Conservation (phyloP, 2,113 vertebrate genomes). For the Festucalex cinctus region DNA sequence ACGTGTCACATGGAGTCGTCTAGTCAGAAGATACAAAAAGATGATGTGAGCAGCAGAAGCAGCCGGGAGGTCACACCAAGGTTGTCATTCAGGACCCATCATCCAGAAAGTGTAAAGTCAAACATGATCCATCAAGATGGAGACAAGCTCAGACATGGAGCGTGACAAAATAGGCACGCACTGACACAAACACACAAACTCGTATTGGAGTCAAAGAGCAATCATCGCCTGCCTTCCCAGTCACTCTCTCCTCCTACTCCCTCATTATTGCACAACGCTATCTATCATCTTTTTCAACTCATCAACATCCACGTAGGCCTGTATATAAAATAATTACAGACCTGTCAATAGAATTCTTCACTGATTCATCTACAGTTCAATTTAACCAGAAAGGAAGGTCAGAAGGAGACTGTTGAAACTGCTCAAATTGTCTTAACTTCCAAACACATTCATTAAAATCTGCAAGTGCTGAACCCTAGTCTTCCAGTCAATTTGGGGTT, state of each 20-base stretch:
- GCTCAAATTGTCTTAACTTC: background rate
- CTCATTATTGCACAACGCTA: conserved; percentile 23
- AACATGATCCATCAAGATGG: conserved; percentile 33
- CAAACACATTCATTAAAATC: background rate
- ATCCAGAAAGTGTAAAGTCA: conserved; percentile 31
- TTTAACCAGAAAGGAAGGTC: background rate
- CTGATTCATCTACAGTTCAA: background rate
- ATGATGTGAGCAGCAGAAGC: conserved; percentile 30
- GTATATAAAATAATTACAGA: background rate
- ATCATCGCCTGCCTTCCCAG: conserved; percentile 2
- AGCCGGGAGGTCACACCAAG: conserved; percentile 28
- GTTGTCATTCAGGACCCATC: conserved; percentile 27
- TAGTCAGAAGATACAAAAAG: conserved; percentile 28
- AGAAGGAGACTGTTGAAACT: background rate
- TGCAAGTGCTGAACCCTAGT: no score
- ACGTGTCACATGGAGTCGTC: conserved; percentile 22
- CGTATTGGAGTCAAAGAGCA: conserved; percentile 3
- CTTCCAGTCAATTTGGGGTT: background rate
- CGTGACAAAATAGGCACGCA: conserved; percentile 4
- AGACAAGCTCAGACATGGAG: conserved; percentile 12
- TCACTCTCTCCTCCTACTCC: background rate
- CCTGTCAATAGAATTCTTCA: background rate
- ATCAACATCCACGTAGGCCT: conserved; percentile 3
- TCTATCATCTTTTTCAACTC: conserved; percentile 10
- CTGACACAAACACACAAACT: background rate